Evolutionary conservation across 1,140 invertebrate species (phyloP).

Genomic region (Ceratina japonica): DNA sequence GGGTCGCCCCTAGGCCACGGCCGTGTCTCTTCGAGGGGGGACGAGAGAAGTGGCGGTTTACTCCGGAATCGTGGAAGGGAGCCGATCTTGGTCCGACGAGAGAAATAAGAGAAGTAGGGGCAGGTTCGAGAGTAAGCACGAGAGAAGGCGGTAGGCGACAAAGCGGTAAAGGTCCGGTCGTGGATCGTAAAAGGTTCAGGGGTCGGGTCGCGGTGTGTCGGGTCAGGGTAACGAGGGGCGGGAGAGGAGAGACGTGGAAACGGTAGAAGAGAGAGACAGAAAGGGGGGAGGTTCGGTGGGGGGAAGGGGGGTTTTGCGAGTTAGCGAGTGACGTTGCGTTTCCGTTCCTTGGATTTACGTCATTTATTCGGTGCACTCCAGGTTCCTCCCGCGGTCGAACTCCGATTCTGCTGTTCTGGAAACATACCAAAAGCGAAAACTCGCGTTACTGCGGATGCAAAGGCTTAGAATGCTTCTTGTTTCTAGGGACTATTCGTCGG

Average conservation of each 20-base stretch:
- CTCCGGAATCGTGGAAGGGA: background rate
- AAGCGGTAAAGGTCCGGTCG: slow-evolving; percentile 52
- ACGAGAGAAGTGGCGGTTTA: slow-evolving; percentile 7
- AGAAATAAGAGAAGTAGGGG: slow-evolving; percentile 8
- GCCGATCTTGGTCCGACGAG: background rate
- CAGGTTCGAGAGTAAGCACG: slow-evolving; percentile 41
- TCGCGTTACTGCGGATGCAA: slow-evolving; percentile 76
- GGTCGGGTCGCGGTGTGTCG: background rate
- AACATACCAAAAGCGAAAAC: slow-evolving; percentile 77
- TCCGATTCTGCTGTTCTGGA: slow-evolving; percentile 75
- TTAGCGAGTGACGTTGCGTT: slow-evolving; percentile 76
- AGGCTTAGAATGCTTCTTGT: slow-evolving; percentile 69
- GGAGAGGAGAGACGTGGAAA: slow-evolving; percentile 50
- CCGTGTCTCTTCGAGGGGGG: slow-evolving; percentile 24
- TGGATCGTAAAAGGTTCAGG: slow-evolving; percentile 25
- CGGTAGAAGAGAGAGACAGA: slow-evolving; percentile 57
- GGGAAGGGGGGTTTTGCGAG: slow-evolving; percentile 67
- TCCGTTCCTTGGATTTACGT: slow-evolving; percentile 78
- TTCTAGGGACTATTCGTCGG: slow-evolving; percentile 35
- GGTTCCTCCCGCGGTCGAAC: slow-evolving; percentile 72
- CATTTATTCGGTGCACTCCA: slow-evolving; percentile 77
- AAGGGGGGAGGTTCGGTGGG: slow-evolving; percentile 47
- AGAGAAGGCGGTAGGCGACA: slow-evolving; percentile 49
- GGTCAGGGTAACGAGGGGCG: slow-evolving; percentile 40
- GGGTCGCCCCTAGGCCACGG: slow-evolving; percentile 42